Base-by-base conservation (phyloP, 2,888 invertebrate species). In the Brachyptera putata region DNA sequence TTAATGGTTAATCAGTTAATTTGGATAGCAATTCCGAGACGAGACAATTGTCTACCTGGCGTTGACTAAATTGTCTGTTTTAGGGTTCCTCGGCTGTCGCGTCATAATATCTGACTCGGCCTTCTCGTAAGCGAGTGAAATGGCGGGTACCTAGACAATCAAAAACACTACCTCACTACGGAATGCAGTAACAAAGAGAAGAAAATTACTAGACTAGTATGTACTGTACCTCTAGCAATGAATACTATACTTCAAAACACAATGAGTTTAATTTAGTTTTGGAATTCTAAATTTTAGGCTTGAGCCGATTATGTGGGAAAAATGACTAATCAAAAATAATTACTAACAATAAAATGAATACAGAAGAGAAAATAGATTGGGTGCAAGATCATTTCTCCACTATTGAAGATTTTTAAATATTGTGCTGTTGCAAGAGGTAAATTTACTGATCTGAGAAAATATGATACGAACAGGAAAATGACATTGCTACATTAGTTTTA, bases 51-150 rank as follows among this genome's bases (percentile, higher is more conserved):
- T 46, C 25, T 60, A 77, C 76, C 80, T 78, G 69, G 73, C 76
- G 67, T 81, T 81, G 64, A 81, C 80, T 63, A 82, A 74, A 70
- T 79, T 80, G 69, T 81, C 80, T 57, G 72, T 73, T 64, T 70
- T 66, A 11, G 80, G 78, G 67, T 80, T 77, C 67, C 80, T 73
- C 24, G 80, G 79, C 63, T 74, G 72, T 60, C 79, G 71, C 69
- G 79, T 79, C 80, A 80, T 80, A 69, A 80, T 81, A 72, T 80
- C 80, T 57, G 75, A 75, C 68, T 80, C 80, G 24, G 80, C 77
- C 66, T 76, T 74, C 70, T 81, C 80, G 67, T 80, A 80, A 57
- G 80, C 79, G 63, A 81, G 72, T 50, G 80, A 80, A 69, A 80
- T 80, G 62, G 80, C 79, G 22, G 80, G 80, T 60, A 77, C 71